Conservation (phyloP, 2,888 invertebrate species). For the Plutella xylostella region DNA sequence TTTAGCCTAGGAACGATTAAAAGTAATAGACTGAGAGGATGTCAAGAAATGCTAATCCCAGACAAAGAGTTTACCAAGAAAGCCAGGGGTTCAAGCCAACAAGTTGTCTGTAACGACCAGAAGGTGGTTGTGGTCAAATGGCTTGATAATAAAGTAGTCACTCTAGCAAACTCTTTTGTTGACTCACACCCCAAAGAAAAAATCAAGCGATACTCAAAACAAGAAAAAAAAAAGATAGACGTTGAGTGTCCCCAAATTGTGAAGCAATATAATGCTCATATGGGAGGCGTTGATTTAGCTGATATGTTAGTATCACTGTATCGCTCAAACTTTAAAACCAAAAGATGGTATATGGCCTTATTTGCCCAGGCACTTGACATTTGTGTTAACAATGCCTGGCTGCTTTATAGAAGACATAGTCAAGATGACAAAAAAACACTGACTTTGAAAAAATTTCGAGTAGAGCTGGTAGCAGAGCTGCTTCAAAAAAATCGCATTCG, state of each 20-base stretch:
- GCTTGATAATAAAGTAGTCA: slow-evolving; percentile 15
- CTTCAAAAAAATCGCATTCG: background rate
- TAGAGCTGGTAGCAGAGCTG: background rate
- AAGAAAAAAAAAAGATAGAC: slow-evolving; percentile 9
- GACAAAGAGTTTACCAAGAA: slow-evolving; percentile 9
- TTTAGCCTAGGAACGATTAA: slow-evolving; percentile 12
- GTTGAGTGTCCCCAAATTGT: slow-evolving; percentile 14
- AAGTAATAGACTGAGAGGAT: slow-evolving; percentile 11
- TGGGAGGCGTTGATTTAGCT: slow-evolving; percentile 17
- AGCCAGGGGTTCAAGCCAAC: slow-evolving; percentile 13
- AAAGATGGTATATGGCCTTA: slow-evolving; percentile 16
- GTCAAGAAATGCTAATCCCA: background rate
- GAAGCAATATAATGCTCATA: slow-evolving; percentile 20
- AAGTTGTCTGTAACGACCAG: slow-evolving; percentile 9
- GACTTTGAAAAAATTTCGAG: background rate
- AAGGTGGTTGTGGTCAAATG: slow-evolving; percentile 12
- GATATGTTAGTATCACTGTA: slow-evolving; percentile 5
- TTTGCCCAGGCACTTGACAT: slow-evolving; percentile 15
- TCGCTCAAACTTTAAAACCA: slow-evolving; percentile 10
- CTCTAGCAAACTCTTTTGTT: slow-evolving; percentile 13
- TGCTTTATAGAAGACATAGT: slow-evolving; percentile 6
- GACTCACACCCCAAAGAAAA: slow-evolving; percentile 5
- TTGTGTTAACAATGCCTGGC: slow-evolving; percentile 12
- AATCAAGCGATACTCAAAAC: slow-evolving; percentile 1
- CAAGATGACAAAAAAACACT: background rate